Base-by-base conservation (phyloP, 1,140 invertebrate species). In the Penaeus vannamei region DNA sequence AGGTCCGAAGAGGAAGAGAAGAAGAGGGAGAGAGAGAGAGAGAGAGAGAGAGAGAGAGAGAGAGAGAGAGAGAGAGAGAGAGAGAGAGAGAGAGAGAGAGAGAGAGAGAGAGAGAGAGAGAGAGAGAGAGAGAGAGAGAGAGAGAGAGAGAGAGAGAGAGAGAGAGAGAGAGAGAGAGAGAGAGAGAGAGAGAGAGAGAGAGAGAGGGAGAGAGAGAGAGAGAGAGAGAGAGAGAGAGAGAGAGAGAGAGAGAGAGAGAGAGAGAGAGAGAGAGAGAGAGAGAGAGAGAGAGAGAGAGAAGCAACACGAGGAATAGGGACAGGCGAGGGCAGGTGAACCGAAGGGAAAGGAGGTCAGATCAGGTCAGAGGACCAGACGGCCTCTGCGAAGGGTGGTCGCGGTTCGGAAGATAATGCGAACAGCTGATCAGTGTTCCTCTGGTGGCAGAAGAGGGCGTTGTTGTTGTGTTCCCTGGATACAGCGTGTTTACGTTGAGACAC, bases 11-110 rank as follows among this genome's bases (percentile, higher is more conserved):
- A 91, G 53, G 61, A 66, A 86, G 89, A 90, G 72, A 81, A 36
- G 81, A n/a, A n/a, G 90, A 86, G 7, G 83, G 84, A 86, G 86
- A 87, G 80, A 86, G 86, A 87, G 84, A 90, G 89, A 86, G 61
- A 91, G 60, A 66, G 82, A 87, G 62, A 91, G 81, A 90, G 90
- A 90, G 66, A 91, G 77, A 91, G 90, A 91, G 86, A 91, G 86
- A 90, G 90, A 91, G 86, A 91, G 90, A 91, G 86, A 90, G 72
- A 66, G 23, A 87, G 32, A 85, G 19, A 90, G 90, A 91, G 59
- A 90, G 72, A 69, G 77, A 86, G 53, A 91, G 85, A 64, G 62
- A 64, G 62, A 64, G 62, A 64, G 62, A 64, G 62, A 64, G 62
- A 64, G 17, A 64, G 62, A 42, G 59, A 79, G 66, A 84, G 62